phyloP scores from a whole-genome alignment of 1,140 invertebrate species.

The Procambarus virginalis region DNA sequence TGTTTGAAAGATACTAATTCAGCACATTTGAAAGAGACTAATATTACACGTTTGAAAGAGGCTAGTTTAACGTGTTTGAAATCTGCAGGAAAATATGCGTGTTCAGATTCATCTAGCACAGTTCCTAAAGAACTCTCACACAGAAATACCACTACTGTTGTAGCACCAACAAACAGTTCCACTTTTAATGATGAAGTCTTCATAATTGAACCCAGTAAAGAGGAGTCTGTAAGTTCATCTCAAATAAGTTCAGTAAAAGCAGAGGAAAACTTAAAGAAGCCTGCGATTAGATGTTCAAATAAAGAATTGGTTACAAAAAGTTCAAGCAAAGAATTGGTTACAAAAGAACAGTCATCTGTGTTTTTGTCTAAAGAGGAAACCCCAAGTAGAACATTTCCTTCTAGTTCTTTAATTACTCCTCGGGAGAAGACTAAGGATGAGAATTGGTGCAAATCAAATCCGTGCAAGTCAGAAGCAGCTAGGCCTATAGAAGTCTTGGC shows the following conservation, averaged over 20 bases:
- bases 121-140: not conserved
- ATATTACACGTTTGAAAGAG: too few species aligned
- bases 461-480: constrained; percentile 1
- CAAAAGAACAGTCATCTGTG: not conserved
- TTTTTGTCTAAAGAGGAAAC: not conserved
- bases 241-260: not conserved
- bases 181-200: constrained; percentile 9
- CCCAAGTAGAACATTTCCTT: not conserved
- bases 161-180: constrained; percentile 13
- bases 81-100: not conserved
- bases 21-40: too few species aligned
- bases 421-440: not conserved
- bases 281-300: not conserved
- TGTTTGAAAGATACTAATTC: not conserved
- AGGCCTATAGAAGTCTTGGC: not conserved
- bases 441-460: not conserved
- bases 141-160: not conserved
- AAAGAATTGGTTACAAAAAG: not conserved
- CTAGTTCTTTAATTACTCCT: not conserved
- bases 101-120: not conserved
- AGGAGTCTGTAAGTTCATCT: not conserved
- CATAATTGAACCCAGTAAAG: constrained; percentile 20
- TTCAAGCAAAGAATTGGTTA: not conserved
- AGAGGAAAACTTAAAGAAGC: constrained; percentile 8
- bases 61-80: too few species aligned